Evolutionary conservation across 1,140 invertebrate genomes (phyloP), one percentile per base, ranked within the genome.

Genomic region (Pararge aegeria): DNA sequence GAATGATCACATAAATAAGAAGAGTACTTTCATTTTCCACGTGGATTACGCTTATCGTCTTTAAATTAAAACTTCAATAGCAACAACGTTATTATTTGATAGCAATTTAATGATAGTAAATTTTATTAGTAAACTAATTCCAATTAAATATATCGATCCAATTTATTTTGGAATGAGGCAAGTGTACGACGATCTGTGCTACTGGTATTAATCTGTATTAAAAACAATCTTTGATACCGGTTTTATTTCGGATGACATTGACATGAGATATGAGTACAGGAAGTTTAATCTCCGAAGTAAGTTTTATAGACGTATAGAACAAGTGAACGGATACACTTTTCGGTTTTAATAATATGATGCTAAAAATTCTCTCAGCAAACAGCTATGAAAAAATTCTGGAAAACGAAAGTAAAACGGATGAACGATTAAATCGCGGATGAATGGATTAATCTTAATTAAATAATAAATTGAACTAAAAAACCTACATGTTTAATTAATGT

Each of bases 11-110:
- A 30, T 34, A 24, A 42, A 51, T 55, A 50, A 34, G 10, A 34
- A 34, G 10, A 34, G 10, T 6, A 73, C 76, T 81, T 80, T 81
- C 75, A 52, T 68, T 77, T 68, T 44, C 50, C 46, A 16, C 5
- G 46, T 15, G 16, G 10, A 56, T 56, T 46, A 27, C 40, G 38
- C 42, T 34, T 16, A 56, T 21, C 27, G 42, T 15, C 21, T 52
- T 34, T 10, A 30, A 30, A 56, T 19, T 48, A 40, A 19, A 27
- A 20, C 34, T 48, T 48, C 38, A 34, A 46, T 18, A 34, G n/a
- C 29, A 48, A 37, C 6, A 56, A 48, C 15, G 42, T 21, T 37
- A 12, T 19, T 30, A 48, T 48, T 48, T 37, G 54, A 44, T 54
- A 27, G 42, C 24, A 34, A 30, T 16, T 12, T n/a, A 9, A 48